phyloP scores from a whole-genome alignment of 2,113 vertebrate genomes.

The Corythaeola cristata region DNA sequence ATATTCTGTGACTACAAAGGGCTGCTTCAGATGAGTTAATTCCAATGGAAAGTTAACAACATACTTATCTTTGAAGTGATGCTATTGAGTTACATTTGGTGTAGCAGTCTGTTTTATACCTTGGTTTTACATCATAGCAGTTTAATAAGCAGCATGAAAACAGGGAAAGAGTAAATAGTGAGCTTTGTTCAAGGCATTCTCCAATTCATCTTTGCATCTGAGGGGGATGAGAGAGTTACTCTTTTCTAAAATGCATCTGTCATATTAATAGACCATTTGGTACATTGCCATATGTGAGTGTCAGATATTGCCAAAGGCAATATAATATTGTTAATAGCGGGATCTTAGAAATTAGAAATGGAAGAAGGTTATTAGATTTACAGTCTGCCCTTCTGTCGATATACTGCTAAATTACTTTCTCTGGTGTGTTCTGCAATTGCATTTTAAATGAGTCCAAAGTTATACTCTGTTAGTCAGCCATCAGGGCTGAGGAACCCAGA shows the following conservation, averaged over 20 bases:
- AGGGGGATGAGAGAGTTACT: neutral
- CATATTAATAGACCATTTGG: constrained; percentile 40
- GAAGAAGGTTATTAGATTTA: constrained; percentile 5
- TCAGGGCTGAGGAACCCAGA: neutral
- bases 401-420: constrained; percentile 7
- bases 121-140: neutral
- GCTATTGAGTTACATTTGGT: constrained; percentile 1
- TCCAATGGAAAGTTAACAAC: constrained; percentile 40
- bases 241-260: constrained; percentile 16
- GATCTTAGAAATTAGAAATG: constrained; percentile 29
- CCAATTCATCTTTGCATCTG: neutral
- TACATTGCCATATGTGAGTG: neutral
- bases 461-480: neutral
- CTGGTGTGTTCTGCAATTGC: neutral
- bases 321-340: constrained; percentile 4
- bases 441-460: constrained; percentile 30
- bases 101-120: constrained; percentile 4
- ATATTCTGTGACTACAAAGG: constrained; percentile 55
- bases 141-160: constrained; percentile 40
- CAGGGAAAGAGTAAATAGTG: neutral
- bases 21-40: constrained; percentile 37
- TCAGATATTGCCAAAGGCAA: constrained; percentile 40
- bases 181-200: constrained; percentile 13
- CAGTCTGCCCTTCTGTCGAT: neutral
- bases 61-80: constrained; percentile 53